Evolutionary conservation across 2,888 invertebrate genomes (phyloP).

Genomic region (Halictus ligatus): DNA sequence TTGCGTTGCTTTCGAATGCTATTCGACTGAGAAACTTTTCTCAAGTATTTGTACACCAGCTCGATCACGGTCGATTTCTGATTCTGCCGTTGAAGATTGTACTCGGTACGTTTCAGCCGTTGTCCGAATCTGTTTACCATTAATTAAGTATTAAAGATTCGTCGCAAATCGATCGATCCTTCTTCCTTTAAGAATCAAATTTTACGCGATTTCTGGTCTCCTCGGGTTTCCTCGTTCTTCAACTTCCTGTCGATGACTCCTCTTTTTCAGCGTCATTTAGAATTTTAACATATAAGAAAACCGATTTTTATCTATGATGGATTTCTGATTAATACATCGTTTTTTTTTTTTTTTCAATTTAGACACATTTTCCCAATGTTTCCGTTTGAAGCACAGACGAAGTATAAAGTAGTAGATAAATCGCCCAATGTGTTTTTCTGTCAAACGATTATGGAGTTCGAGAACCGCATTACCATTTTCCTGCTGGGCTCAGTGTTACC

Average conservation of each 20-base stretch:
- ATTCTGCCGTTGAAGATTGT: slow-evolving; percentile 3
- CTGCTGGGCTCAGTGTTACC: too few relatives aligned
- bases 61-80: slow-evolving; percentile 63
- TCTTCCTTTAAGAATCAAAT: background rate
- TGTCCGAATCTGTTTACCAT: slow-evolving; percentile 25
- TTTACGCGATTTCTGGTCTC: slow-evolving; percentile 8
- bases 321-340: background rate
- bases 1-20: slow-evolving; percentile 44
- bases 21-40: slow-evolving; percentile 36
- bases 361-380: background rate
- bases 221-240: background rate
- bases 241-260: background rate
- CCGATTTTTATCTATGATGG: background rate
- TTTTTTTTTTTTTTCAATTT: background rate
- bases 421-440: too few relatives aligned
- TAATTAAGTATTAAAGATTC: background rate
- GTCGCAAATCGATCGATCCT: background rate
- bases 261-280: slow-evolving; percentile 7
- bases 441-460: too few relatives aligned
- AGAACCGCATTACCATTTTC: too few relatives aligned
- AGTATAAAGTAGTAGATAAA: too few relatives aligned
- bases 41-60: slow-evolving; percentile 71
- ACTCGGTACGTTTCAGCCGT: slow-evolving; percentile 6
- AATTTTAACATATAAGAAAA: background rate
- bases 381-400: background rate